Evolutionary conservation across 1,140 invertebrate genomes (phyloP).

Genomic region (Magallana angulata): DNA sequence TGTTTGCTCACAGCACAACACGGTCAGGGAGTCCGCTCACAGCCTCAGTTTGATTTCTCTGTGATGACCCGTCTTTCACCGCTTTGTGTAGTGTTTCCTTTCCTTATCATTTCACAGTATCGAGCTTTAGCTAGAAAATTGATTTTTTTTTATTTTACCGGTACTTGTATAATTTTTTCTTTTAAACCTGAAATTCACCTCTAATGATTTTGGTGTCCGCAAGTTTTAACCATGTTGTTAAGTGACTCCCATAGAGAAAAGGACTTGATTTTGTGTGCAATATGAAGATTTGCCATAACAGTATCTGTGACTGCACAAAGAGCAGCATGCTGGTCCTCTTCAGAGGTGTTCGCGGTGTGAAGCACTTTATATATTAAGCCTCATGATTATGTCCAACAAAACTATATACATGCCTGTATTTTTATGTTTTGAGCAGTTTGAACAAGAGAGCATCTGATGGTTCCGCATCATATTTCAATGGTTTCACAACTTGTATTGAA

Average conservation of each 20-base stretch:
- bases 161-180: too few species aligned
- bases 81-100: neutral
- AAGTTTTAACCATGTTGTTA: neutral
- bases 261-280: constrained; percentile 8
- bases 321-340: neutral
- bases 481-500: neutral
- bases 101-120: too few species aligned
- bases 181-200: too few species aligned
- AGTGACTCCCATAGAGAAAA: neutral
- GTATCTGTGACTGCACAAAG: neutral
- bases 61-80: constrained; percentile 18
- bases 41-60: constrained; percentile 26
- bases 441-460: neutral
- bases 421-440: constrained; percentile 12
- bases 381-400: neutral
- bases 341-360: neutral
- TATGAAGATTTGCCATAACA: constrained; percentile 27
- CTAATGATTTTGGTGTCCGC: too few species aligned
- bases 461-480: neutral
- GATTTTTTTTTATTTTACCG: too few species aligned
- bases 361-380: neutral
- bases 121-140: too few species aligned
- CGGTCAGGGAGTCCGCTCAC: constrained; percentile 17
- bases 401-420: neutral
- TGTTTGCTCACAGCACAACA: constrained; percentile 23